Percentiles rank a stretch among this genome's conserved stretches.
Evolutionary conservation across 1,140 invertebrate genomes (phyloP).

Genomic region (Scaptomyza montana): DNA sequence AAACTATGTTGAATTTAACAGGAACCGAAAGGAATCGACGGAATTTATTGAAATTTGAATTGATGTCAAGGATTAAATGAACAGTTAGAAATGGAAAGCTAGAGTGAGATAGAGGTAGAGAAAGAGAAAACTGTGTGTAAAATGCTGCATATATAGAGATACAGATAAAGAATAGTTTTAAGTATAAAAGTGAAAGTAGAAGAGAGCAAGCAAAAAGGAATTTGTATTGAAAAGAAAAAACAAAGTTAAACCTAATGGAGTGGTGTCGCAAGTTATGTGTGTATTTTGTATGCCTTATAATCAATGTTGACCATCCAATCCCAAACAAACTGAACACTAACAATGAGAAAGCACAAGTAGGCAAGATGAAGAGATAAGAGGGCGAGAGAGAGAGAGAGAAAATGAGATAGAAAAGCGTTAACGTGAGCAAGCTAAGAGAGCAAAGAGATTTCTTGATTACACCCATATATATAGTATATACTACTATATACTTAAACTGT

Average conservation of each 20-base stretch:
- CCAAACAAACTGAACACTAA: slow-evolving; percentile 8
- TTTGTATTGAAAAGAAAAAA: slow-evolving; percentile 6
- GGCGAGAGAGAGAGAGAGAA: slow-evolving; percentile 4
- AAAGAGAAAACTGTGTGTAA: slow-evolving; percentile 1
- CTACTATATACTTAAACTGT: slow-evolving; percentile 10
- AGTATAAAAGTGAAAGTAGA: slow-evolving; percentile 10
- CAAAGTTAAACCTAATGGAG: slow-evolving; percentile 27
- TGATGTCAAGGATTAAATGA: slow-evolving; percentile 12
- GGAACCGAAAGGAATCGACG: slow-evolving; percentile 55
- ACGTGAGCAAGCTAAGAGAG: not conserved
- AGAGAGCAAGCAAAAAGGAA: slow-evolving; percentile 1
- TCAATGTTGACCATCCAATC: slow-evolving; percentile 66
- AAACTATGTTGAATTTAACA: slow-evolving; percentile 49
- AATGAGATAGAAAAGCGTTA: slow-evolving; percentile 9
- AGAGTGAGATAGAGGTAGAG: too few relatives aligned
- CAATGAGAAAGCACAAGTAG: not conserved
- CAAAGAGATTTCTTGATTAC: slow-evolving; percentile 15
- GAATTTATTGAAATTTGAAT: slow-evolving; percentile 54
- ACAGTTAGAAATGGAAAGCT: not conserved
- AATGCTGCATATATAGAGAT: slow-evolving; percentile 15
- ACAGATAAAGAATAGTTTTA: slow-evolving; percentile 28
- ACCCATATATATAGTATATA: slow-evolving; percentile 22
- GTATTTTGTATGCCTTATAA: slow-evolving; percentile 73
- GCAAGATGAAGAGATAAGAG: slow-evolving; percentile 6
- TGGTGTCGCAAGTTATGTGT: slow-evolving; percentile 35